Conservation (phyloP, 2,797 vertebrate genomes). For the Silurus aristotelis region DNA sequence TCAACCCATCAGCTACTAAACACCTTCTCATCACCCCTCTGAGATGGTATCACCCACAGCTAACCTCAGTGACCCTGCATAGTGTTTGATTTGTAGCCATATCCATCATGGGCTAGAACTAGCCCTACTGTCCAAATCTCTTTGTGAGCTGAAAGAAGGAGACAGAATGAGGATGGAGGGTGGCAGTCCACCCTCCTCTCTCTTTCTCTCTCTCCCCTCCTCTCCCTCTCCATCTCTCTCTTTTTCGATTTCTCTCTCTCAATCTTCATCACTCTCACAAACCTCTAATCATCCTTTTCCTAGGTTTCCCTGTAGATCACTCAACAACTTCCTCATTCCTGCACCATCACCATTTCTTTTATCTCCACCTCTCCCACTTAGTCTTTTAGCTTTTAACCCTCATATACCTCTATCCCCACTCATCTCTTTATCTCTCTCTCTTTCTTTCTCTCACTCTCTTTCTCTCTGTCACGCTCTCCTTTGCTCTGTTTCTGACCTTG, state of each 20-base stretch:
- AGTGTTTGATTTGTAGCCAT: constrained; percentile 72
- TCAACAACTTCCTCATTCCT: neutral
- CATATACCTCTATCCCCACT: neutral
- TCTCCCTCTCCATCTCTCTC: constrained; percentile 38
- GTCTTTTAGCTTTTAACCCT: neutral
- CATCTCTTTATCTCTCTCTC: neutral
- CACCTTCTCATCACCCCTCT: constrained; percentile 57
- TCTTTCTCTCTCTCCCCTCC: neutral
- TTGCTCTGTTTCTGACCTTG: constrained; percentile 57
- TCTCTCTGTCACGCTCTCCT: neutral
- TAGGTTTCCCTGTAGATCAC: neutral
- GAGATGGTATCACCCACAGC: constrained; percentile 49
- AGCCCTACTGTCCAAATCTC: constrained; percentile 65
- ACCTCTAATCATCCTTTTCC: neutral
- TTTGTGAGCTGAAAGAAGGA: constrained; percentile 62
- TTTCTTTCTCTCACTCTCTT: neutral
- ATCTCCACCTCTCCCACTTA: neutral
- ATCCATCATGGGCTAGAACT: constrained; percentile 70
- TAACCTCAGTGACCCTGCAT: constrained; percentile 64
- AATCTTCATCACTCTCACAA: constrained; percentile 6
- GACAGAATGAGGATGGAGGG: constrained; percentile 47
- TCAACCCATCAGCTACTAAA: constrained; percentile 45
- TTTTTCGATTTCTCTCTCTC: constrained; percentile 54
- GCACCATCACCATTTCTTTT: neutral
- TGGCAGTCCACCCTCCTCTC: constrained; percentile 65